Percentiles rank a stretch among this genome's conserved stretches.
Conservation (phyloP, 2,797 vertebrate genomes). For the Limosa lapponica region DNA sequence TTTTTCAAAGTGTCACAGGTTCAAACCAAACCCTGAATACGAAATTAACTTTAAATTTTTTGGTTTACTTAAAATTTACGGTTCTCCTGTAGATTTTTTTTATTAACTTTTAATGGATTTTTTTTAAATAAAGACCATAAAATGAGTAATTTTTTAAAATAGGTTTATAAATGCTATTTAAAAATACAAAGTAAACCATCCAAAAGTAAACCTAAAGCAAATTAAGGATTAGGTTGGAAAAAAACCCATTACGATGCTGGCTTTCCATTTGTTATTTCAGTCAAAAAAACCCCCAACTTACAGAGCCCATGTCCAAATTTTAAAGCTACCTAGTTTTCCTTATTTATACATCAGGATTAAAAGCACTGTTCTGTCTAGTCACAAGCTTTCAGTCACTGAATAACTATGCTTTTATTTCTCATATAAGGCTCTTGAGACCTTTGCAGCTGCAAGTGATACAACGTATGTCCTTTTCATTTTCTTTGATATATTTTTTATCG, state of each 20-base stretch:
- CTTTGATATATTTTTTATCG: not conserved
- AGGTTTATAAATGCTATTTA: not conserved
- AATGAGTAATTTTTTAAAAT: not conserved
- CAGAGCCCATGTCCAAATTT: not conserved
- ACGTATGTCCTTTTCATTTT: not conserved
- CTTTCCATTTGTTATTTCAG: not conserved
- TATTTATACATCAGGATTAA: not conserved
- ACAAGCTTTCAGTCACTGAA: not conserved
- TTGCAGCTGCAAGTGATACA: not conserved
- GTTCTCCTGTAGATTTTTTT: not conserved
- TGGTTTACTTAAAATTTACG: not conserved
- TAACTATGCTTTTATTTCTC: not conserved
- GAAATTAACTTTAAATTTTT: not conserved
- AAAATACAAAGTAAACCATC: not conserved
- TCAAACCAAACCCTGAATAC: constrained; percentile 38
- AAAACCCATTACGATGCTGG: accelerated
- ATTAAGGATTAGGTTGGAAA: not conserved
- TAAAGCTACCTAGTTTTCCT: not conserved
- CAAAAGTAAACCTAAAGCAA: not conserved
- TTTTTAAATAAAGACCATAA: not conserved
- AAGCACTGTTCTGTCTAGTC: not conserved
- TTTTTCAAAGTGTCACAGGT: constrained; percentile 16
- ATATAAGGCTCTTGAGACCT: not conserved
- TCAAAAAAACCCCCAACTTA: not conserved
- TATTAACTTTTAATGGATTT: not conserved